Evolutionary conservation across 2,113 vertebrate species (phyloP), one percentile per base, ranked within the genome.

Genomic region (Caretta caretta): DNA sequence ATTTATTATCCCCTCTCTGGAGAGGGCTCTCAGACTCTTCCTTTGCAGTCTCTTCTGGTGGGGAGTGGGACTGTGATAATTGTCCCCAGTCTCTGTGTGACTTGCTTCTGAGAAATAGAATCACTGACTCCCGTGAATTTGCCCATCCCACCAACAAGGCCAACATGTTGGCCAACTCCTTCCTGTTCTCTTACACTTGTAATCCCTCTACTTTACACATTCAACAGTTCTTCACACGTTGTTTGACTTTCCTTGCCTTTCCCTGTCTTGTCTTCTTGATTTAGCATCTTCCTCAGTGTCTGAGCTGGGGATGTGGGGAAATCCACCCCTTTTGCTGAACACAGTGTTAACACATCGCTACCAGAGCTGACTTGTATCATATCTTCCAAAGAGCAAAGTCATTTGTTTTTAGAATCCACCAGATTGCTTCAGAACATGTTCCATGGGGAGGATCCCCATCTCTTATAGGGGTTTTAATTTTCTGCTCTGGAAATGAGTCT

Each of bases 361-460:
- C 51, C 86, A 83, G 54, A 79, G 51, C 50, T 97, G 83, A 2
- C 78, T 95, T 92, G 79, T 93, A 76, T 87, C 22, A 89, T 93
- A 90, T 86, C 38, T 92, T 94, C 84, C 90, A 95, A 87, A 92
- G 91, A 84, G 25, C 48, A 86, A 96, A 90, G 54, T 51, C 90
- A 42, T 46, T 94, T 95, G 94, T 84, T 62, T 92, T 96, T 51
- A 90, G 49, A 65, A 92, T 85, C 84, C 82, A 83, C 49, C 56
- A 14, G 7, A 10, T 95, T 92, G 87, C 82, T 95, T 96, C 90
- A 91, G 90, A 97, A 89, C 57, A 89, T 31, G 51, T 46, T 96
- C n/a, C n/a, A 5, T 38, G 17, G 31, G 65, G n/a, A 72, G 65
- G 65, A n/a, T 72, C n/a, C 86, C 92, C 93, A 75, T 92, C 75